phyloP scores from a whole-genome alignment of 2,113 vertebrate species.

The Macroglossus sobrinus region DNA sequence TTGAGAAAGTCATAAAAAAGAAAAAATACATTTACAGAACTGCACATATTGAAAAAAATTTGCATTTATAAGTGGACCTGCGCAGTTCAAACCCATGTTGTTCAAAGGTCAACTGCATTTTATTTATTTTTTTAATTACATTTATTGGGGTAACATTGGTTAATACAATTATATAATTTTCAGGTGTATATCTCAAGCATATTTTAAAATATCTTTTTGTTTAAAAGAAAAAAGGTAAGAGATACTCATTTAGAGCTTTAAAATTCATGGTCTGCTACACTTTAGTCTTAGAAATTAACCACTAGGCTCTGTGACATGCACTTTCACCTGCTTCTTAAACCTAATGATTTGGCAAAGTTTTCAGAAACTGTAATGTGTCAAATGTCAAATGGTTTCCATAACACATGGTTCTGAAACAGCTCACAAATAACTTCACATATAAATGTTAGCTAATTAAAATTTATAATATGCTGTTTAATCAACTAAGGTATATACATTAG shows the following conservation, averaged over 20 bases:
- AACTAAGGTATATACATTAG: neutral
- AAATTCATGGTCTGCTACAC: neutral
- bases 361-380: neutral
- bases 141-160: no score
- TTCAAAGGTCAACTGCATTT: neutral
- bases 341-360: neutral
- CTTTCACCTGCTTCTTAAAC: neutral
- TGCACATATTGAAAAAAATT: neutral
- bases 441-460: slow-evolving; percentile 9
- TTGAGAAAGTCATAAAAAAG: neutral
- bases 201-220: slow-evolving; percentile 39
- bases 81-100: neutral
- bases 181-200: neutral
- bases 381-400: neutral
- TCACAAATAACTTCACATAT: slow-evolving; percentile 19
- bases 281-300: neutral
- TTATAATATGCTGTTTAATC: slow-evolving; percentile 10
- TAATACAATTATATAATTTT: no score
- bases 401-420: slow-evolving; percentile 6
- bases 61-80: no score
- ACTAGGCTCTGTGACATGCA: neutral
- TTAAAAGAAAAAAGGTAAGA: neutral
- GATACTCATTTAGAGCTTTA: neutral
- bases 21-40: neutral
- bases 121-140: no score